These are phyloP conservation scores for Rhagologus leucostigma DNA, from an alignment of 2,113 vertebrate species.

Conservation along the genomic window DNA sequence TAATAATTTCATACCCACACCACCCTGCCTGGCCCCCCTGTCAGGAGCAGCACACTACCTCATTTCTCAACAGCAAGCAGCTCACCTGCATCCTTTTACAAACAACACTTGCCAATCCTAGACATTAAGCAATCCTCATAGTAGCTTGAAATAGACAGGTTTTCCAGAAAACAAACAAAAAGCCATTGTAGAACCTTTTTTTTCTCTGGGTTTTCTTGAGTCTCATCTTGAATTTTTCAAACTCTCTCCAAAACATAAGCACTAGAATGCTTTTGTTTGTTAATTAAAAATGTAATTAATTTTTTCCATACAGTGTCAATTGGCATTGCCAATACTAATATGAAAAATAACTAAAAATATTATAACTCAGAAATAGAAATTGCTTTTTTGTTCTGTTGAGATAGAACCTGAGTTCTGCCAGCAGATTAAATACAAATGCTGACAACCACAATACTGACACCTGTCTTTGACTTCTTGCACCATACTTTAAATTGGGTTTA, in stretches of 20 bases:
- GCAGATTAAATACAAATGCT: not conserved
- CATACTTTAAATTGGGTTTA: not conserved
- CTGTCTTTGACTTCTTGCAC: not conserved
- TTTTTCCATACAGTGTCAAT: not conserved
- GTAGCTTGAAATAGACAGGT: not conserved
- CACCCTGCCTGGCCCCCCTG: not conserved
- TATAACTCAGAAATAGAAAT: not conserved
- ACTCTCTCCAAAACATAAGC: not conserved
- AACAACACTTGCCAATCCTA: not conserved
- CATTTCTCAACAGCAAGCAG: not conserved
- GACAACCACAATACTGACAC: not conserved
- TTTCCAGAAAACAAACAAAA: conserved; percentile 16
- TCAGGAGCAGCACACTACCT: not conserved
- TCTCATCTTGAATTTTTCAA: not conserved
- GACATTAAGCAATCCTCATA: not conserved
- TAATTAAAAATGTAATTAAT: not conserved
- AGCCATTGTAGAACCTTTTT: not conserved
- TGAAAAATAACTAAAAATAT: not conserved
- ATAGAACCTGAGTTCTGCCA: not conserved
- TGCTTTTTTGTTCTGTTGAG: not conserved
- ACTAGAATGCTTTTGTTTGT: not conserved
- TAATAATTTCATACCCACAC: not conserved
- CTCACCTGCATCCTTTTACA: not conserved
- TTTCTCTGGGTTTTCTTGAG: not conserved
- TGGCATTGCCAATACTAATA: not conserved